Evolutionary conservation across 2,113 vertebrate species (phyloP).

Genomic region (Brevimyrus niger): DNA sequence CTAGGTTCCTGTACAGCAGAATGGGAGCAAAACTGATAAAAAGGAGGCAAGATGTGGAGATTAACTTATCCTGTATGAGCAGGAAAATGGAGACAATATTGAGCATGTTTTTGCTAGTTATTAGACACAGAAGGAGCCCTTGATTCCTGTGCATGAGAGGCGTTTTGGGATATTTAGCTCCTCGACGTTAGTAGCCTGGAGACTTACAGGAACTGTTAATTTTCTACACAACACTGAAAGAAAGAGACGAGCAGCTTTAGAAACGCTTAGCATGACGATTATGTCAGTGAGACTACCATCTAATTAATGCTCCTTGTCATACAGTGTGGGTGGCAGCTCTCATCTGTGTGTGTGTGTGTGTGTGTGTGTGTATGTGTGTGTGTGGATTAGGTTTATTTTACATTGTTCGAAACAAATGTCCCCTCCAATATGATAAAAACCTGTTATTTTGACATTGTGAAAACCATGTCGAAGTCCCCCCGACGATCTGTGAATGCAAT

Average conservation of each 20-base stretch:
- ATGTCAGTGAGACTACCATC: neutral
- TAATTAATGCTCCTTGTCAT: neutral
- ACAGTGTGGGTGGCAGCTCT: neutral
- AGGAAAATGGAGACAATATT: neutral
- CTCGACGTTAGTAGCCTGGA: neutral
- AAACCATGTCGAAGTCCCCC: too few species aligned
- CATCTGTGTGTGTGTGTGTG: neutral
- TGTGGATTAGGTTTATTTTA: neutral
- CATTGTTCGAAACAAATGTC: too few species aligned
- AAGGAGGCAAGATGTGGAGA: neutral
- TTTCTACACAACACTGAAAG: neutral
- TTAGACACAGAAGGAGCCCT: neutral
- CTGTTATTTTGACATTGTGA: too few species aligned
- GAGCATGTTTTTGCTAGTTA: neutral
- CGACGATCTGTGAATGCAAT: too few species aligned
- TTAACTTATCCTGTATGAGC: neutral
- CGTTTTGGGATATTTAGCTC: neutral
- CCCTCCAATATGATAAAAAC: too few species aligned
- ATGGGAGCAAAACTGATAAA: neutral
- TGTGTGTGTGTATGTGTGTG: too few species aligned
- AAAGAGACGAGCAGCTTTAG: neutral
- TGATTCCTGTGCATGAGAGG: neutral
- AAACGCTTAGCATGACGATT: neutral
- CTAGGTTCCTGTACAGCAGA: neutral
- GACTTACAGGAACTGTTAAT: constrained; percentile 6